Conservation (phyloP, 2,888 invertebrate species). For the Quadroppia sp. region DNA sequence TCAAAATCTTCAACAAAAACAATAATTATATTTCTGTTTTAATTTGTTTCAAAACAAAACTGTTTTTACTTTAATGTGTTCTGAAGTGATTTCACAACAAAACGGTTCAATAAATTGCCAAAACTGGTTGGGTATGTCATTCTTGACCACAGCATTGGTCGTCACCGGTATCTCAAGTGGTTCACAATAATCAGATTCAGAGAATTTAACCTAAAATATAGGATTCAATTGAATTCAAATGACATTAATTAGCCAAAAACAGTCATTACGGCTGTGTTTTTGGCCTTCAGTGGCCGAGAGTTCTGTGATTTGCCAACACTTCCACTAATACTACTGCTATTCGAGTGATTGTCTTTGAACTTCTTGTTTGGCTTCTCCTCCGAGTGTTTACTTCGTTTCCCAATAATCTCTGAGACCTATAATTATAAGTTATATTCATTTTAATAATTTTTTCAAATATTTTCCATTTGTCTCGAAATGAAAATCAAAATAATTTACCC, state of each 20-base stretch:
- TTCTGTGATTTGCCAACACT: conserved; percentile 2
- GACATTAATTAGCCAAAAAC: not conserved
- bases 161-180: conserved; percentile 12
- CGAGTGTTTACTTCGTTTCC: conserved; percentile 58
- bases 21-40: no score
- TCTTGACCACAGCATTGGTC: conserved; percentile 64
- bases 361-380: conserved; percentile 60
- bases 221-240: not conserved
- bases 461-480: no score
- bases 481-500: no score
- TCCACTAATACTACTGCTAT: not conserved
- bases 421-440: not conserved
- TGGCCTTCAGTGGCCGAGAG: conserved; percentile 5
- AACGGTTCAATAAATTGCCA: conserved; percentile 93
- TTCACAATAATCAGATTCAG: conserved; percentile 20
- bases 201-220: conserved; percentile 7
- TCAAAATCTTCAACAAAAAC: conserved; percentile 59
- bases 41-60: not conserved
- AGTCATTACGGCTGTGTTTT: conserved; percentile 12
- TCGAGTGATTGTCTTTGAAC: conserved; percentile 50
- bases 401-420: conserved; percentile 56
- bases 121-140: conserved; percentile 89
- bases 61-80: conserved; percentile 66
- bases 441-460: not conserved
- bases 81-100: conserved; percentile 78